phyloP scores from a whole-genome alignment of 2,113 vertebrate genomes.

The Brachyhypopomus gauderio region DNA sequence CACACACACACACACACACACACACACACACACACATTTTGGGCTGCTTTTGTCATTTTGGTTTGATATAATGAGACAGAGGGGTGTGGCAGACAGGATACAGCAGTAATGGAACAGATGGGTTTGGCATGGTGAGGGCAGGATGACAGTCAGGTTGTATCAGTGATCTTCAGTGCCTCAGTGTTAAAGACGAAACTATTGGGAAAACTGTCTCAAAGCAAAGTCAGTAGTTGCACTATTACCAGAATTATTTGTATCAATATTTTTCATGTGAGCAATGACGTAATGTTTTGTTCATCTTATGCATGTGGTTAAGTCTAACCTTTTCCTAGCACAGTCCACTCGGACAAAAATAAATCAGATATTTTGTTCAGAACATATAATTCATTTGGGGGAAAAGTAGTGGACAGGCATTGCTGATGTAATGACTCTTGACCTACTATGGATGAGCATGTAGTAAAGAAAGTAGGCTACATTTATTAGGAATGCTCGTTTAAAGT shows the following conservation, averaged over 20 bases:
- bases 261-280: no score
- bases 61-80: slow-evolving; percentile 11
- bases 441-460: no score
- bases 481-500: no score
- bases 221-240: background rate
- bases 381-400: no score
- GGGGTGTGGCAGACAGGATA: slow-evolving; percentile 13
- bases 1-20: background rate
- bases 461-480: no score
- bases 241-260: background rate
- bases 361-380: no score
- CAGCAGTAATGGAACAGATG: slow-evolving; percentile 54
- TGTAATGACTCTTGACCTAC: no score
- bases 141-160: background rate
- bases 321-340: no score
- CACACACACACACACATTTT: background rate
- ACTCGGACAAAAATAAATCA: no score
- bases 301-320: no score
- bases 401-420: no score
- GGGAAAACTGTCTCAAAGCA: background rate
- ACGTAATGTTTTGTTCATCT: no score
- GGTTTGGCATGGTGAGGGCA: background rate
- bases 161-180: background rate
- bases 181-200: background rate
- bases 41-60: slow-evolving; percentile 3